Evolutionary conservation across 92 coral and sea anemone genomes (phyloP).

Genomic region (Palythoa caribaeorum): DNA sequence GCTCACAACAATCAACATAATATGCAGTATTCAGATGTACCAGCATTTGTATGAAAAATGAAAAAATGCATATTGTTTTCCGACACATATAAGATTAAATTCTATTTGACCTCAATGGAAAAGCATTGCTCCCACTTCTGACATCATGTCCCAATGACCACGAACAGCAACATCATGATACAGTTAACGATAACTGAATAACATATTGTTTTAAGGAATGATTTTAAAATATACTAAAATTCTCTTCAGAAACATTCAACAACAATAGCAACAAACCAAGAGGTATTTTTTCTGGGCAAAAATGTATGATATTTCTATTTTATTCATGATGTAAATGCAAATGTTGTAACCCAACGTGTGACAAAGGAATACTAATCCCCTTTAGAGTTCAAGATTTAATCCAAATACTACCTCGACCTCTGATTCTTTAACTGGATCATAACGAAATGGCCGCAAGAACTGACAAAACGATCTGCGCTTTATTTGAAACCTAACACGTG

Average conservation of each 20-base stretch:
- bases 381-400: conserved; percentile 17
- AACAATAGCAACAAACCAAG: background rate
- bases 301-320: background rate
- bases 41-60: no score
- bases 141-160: background rate
- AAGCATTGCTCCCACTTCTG: background rate
- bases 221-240: background rate
- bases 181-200: background rate
- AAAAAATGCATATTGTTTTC: background rate
- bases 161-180: background rate
- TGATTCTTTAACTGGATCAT: background rate
- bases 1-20: no score
- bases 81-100: background rate
- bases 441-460: background rate
- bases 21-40: no score
- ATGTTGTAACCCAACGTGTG: background rate
- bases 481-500: background rate
- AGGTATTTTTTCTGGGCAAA: background rate
- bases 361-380: background rate
- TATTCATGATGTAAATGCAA: background rate
- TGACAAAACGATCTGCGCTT: background rate
- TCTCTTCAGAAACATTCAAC: background rate
- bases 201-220: background rate
- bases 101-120: background rate
- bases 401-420: background rate